Percentiles rank a stretch among this genome's conserved stretches.
Evolutionary conservation across 2,888 invertebrate species (phyloP).

Genomic region (Platycheirus albimanus): DNA sequence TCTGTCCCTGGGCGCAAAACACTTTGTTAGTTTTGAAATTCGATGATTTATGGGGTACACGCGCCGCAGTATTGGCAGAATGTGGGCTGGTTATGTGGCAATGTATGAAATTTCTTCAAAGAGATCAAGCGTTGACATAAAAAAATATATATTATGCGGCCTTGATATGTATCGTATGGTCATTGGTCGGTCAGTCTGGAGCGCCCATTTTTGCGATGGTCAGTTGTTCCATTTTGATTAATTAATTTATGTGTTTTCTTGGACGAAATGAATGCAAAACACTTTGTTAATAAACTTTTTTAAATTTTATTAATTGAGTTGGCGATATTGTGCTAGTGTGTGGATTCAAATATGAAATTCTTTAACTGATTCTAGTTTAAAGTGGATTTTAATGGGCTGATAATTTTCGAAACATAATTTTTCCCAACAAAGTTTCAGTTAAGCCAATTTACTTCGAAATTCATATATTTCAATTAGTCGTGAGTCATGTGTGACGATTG

Average conservation of each 20-base stretch:
- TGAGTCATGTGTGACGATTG: too few species aligned
- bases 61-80: conserved; percentile 11
- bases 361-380: not conserved
- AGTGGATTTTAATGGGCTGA: too few species aligned
- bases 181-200: not conserved
- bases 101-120: not conserved
- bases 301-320: too few species aligned
- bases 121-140: not conserved
- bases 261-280: not conserved
- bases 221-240: not conserved
- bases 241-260: not conserved
- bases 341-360: too few species aligned
- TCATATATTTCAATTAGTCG: too few species aligned
- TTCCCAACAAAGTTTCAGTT: too few species aligned
- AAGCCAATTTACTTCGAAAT: too few species aligned
- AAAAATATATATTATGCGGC: not conserved
- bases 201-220: not conserved
- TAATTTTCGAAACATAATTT: too few species aligned
- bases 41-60: conserved; percentile 20
- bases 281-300: not conserved
- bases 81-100: not conserved
- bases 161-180: too few species aligned
- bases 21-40: conserved; percentile 28
- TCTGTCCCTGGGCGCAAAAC: not conserved
- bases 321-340: too few species aligned